Base-by-base conservation (phyloP, 2,888 invertebrate genomes). In the Tetragonisca angustula region DNA sequence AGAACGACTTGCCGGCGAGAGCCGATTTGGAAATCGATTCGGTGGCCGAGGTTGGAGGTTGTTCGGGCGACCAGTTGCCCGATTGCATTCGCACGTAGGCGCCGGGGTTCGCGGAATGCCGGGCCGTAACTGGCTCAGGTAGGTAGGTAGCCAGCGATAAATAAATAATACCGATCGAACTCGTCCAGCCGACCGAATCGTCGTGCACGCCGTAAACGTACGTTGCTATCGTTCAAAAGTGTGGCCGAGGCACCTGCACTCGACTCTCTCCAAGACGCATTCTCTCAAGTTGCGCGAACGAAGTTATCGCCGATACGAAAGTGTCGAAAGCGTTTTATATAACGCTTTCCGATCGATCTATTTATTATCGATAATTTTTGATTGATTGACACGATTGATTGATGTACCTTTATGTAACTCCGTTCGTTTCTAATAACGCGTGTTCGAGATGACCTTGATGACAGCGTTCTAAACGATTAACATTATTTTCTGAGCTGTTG, bases 111-210 rank as follows among this genome's bases (percentile, higher is more conserved):
- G 79, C 79, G 85, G 90, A 91, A 91, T 90, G 88, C 81, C 88
- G 83, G 83, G 75, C 84, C 84, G 88, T 91, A 92, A 91, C 92
- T 92, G 89, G 92, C 90, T 90, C 92, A 92, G 91, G 62, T 92
- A 90, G 91, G 62, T 92, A 90, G 92, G 92, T 92, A 91, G 90
- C 87, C 87, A 82, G 86, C 83, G 90, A 91, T 91, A 92, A 92
- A 92, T 92, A 92, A 92, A 91, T 92, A 91, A 92, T 91, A 88
- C 83, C 87, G 88, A 91, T 89, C 84, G 84, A 89, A 89, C 82
- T 82, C 59, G 81, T 27, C 17, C 59, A 67, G 72, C 61, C 36
- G 43, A 43, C 9, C 43, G 43, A 43, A 43, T 43, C 43, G 43
- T 43, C 43, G 43, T 43, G 9, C 43, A 2, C 43, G 9, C 43